Evolutionary conservation across 2,888 invertebrate species (phyloP).

Genomic region (Acleris laterana): DNA sequence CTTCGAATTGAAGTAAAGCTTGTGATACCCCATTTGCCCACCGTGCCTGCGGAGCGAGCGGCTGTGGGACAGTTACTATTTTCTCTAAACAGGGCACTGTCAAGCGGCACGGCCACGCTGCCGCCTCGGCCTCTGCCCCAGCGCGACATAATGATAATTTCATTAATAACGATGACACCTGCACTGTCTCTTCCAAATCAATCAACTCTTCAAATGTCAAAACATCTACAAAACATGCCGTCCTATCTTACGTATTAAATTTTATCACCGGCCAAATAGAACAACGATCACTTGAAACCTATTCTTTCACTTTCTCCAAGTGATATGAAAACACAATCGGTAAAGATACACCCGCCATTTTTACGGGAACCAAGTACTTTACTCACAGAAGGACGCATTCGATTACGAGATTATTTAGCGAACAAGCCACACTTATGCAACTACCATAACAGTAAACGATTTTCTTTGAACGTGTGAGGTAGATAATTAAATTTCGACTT

Average conservation of each 20-base stretch:
- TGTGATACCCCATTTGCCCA: conserved; percentile 97
- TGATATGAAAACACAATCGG: conserved; percentile 79
- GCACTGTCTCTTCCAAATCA: conserved; percentile 64
- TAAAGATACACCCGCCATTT: conserved; percentile 85
- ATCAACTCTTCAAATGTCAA: conserved; percentile 68
- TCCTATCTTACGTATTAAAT: conserved; percentile 47
- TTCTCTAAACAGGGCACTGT: conserved; percentile 86
- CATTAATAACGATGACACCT: conserved; percentile 80
- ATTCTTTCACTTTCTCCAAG: conserved; percentile 64
- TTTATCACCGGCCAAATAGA: conserved; percentile 45
- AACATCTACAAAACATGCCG: conserved; percentile 62
- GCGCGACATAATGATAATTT: conserved; percentile 85
- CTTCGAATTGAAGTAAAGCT: conserved; percentile 96
- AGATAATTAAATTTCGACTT: conserved; percentile 63
- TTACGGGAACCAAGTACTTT: conserved; percentile 77
- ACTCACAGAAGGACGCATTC: conserved; percentile 61
- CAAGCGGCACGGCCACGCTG: conserved; percentile 86
- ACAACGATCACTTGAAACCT: conserved; percentile 53
- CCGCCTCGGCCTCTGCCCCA: conserved; percentile 86
- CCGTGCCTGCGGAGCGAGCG: conserved; percentile 94
- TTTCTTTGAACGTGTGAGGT: conserved; percentile 74
- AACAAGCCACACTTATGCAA: conserved; percentile 53
- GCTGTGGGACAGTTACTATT: conserved; percentile 95
- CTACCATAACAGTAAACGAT: conserved; percentile 58
- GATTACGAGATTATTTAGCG: conserved; percentile 50